These are phyloP conservation scores for Xylocampa areola DNA, from an alignment of 2,888 invertebrate genomes.

Conservation along the genomic window DNA sequence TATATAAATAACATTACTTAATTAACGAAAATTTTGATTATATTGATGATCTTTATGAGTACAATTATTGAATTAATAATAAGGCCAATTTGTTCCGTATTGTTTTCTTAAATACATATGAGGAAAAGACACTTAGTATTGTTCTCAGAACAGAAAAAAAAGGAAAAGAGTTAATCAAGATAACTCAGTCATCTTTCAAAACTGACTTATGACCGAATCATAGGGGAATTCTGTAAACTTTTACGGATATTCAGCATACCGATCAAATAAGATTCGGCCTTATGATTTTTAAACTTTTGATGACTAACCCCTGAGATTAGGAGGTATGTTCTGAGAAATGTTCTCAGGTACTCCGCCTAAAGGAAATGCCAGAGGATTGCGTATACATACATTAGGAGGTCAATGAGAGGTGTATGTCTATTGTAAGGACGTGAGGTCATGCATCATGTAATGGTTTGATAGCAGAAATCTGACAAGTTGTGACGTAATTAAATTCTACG, in stretches of 20 bases:
- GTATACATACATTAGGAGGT: constrained; percentile 50
- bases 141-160: constrained; percentile 48
- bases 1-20: no score
- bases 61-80: background rate
- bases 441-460: constrained; percentile 21
- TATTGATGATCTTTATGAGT: no score
- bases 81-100: background rate
- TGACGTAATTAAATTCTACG: constrained; percentile 4
- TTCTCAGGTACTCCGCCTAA: constrained; percentile 65
- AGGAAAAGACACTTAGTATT: constrained; percentile 50
- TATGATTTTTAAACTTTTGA: constrained; percentile 70
- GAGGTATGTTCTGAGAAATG: constrained; percentile 72
- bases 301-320: constrained; percentile 75
- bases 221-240: constrained; percentile 41
- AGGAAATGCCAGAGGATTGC: constrained; percentile 75
- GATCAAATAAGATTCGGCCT: constrained; percentile 59
- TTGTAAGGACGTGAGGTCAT: constrained; percentile 41
- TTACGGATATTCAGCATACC: constrained; percentile 53
- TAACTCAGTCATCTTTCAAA: constrained; percentile 25
- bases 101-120: constrained; percentile 16
- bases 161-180: constrained; percentile 36
- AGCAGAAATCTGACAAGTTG: constrained; percentile 15
- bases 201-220: constrained; percentile 36
- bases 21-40: no score
- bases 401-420: constrained; percentile 41